Base-by-base conservation (phyloP, 2,888 invertebrate genomes). In the Lasioglossum marginatum region DNA sequence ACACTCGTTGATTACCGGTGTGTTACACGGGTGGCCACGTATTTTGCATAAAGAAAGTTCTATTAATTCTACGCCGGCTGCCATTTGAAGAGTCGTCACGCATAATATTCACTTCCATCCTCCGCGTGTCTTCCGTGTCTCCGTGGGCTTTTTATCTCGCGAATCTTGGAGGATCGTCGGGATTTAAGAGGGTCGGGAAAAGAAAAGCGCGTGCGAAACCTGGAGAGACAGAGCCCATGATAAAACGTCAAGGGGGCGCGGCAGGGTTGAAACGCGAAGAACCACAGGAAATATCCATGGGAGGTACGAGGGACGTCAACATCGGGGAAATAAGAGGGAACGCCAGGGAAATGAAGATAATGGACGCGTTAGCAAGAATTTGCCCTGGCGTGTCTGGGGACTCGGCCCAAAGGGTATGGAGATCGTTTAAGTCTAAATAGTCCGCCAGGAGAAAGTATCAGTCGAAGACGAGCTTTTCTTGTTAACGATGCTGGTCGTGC, bases 111-210 rank as follows among this genome's bases (percentile, higher is more conserved):
- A 63, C 63, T 63, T 63, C 16, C 60, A 52, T 52, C 23, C 23
- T 52, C 1, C 23, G 31, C 68, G 43, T 16, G 66, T 74, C 27
- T 27, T 12, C 48, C 52, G 23, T 23, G 23, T 43, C 48, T 27
- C 45, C 72, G 60, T 16, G 57, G 45, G 66, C 76, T 83, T 82
- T 70, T 85, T 63, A 83, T 31, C 19, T 6, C 43, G 66, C 57
- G 76, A 68, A 40, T 76, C 66, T 23, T 45, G n/a, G 45, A 68
- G 45, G 57, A 83, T 77, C 79, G 79, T 79, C 57, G 57, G 40
- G 83, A 77, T 83, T 73, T 66, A 27, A 66, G 82, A 52, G 52
- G 43, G 45, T 19, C 27, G 16, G 66, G 16, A 37, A 57, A 45
- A 37, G 31, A 74, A 34, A 75, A n/a, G 48, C 14, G 43, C 52